A percentile compares a stretch with the other conserved stretches of the same genome.
Evolutionary conservation across 2,113 vertebrate species (phyloP).

Genomic region (Colius striatus): DNA sequence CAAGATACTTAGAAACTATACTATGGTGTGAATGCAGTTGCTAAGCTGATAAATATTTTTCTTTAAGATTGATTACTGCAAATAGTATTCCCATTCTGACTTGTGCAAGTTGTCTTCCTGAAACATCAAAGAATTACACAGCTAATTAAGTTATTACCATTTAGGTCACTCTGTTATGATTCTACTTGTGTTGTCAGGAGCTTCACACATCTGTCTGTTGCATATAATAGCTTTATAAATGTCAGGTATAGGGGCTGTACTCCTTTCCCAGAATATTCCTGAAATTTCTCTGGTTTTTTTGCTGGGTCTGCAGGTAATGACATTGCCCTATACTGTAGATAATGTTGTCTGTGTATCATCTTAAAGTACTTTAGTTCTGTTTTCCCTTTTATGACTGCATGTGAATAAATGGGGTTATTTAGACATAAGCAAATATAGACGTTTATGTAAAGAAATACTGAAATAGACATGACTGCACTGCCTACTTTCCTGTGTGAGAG

Average conservation of each 20-base stretch:
- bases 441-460: not conserved
- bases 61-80: not conserved
- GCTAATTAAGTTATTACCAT: not conserved
- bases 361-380: not conserved
- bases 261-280: not conserved
- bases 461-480: not conserved
- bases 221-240: not conserved
- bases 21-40: not conserved
- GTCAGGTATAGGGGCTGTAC: not conserved
- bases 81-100: not conserved
- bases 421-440: not conserved
- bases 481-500: not conserved
- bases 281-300: not conserved
- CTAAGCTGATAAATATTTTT: not conserved
- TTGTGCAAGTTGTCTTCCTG: not conserved
- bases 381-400: not conserved
- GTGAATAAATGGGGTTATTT: not conserved
- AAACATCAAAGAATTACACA: not conserved
- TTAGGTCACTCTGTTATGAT: not conserved
- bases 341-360: not conserved
- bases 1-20: not conserved
- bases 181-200: not conserved
- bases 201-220: not conserved
- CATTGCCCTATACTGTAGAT: not conserved
- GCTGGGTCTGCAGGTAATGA: not conserved